Evolutionary conservation across 2,888 invertebrate species (phyloP).

Genomic region (Parnassius mnemosyne): DNA sequence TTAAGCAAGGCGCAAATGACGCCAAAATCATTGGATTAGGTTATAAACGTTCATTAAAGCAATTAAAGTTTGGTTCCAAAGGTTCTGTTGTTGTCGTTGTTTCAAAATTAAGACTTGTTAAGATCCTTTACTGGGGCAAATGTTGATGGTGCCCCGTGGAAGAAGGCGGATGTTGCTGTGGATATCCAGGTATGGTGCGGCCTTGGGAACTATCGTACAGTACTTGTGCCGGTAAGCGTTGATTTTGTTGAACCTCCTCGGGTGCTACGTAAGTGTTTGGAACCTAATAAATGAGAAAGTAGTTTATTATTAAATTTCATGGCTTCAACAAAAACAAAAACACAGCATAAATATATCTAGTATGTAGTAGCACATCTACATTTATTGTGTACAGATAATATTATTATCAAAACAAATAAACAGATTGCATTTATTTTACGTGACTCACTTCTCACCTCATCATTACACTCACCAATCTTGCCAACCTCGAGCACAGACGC

Average conservation of each 20-base stretch:
- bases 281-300: conserved; percentile 38
- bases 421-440: too few species aligned
- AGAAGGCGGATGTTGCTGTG: conserved; percentile 33
- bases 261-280: conserved; percentile 43
- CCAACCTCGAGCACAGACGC: too few species aligned
- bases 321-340: background rate
- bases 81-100: too few species aligned
- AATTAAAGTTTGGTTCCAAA: too few species aligned
- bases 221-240: conserved; percentile 45
- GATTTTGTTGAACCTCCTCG: conserved; percentile 46
- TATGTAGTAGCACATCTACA: too few species aligned
- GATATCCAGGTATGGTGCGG: conserved; percentile 36
- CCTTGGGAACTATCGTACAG: conserved; percentile 41
- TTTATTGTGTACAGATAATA: too few species aligned
- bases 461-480: too few species aligned
- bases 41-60: too few species aligned
- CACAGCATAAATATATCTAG: background rate
- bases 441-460: too few species aligned
- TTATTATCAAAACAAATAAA: too few species aligned
- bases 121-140: conserved; percentile 42
- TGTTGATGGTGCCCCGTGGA: conserved; percentile 37
- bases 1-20: too few species aligned
- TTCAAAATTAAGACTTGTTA: background rate
- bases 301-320: background rate
- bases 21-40: too few species aligned